These are phyloP conservation scores for Pardalotus punctatus DNA, from an alignment of 2,113 vertebrate species.

Conservation along the genomic window DNA sequence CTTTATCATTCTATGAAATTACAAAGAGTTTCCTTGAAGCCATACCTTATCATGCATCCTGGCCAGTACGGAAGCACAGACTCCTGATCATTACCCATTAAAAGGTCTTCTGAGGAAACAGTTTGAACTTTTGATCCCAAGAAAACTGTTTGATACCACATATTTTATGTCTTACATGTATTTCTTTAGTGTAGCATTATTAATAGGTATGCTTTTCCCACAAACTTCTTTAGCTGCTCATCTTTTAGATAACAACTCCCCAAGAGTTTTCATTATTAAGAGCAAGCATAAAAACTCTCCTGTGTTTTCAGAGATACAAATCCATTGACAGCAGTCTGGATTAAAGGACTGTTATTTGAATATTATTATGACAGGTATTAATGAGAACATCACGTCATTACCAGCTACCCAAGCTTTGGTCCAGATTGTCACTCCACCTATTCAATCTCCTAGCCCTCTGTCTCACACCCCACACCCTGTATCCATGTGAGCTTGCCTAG, in stretches of 20 bases:
- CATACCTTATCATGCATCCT: neutral
- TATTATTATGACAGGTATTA: neutral
- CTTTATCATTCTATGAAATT: slow-evolving; percentile 46
- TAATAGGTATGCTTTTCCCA: neutral
- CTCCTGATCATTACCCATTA: neutral
- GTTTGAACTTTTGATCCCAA: neutral
- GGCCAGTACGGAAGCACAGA: neutral
- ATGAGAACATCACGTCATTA: neutral
- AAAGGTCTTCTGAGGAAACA: slow-evolving; percentile 8
- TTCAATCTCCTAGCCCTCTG: neutral
- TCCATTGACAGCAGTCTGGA: neutral
- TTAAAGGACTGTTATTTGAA: neutral
- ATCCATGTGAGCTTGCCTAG: neutral
- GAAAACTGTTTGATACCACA: neutral
- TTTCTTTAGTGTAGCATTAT: neutral
- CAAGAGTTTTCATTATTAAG: neutral
- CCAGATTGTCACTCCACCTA: neutral
- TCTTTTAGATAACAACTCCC: neutral
- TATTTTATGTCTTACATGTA: neutral
- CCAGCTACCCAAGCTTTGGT: neutral
- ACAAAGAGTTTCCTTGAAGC: slow-evolving; percentile 41
- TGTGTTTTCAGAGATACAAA: neutral
- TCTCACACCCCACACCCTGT: neutral
- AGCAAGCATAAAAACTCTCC: neutral
- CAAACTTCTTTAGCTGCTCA: neutral